Base-by-base conservation (phyloP, 2,113 vertebrate species). In the Semnornis frantzii region DNA sequence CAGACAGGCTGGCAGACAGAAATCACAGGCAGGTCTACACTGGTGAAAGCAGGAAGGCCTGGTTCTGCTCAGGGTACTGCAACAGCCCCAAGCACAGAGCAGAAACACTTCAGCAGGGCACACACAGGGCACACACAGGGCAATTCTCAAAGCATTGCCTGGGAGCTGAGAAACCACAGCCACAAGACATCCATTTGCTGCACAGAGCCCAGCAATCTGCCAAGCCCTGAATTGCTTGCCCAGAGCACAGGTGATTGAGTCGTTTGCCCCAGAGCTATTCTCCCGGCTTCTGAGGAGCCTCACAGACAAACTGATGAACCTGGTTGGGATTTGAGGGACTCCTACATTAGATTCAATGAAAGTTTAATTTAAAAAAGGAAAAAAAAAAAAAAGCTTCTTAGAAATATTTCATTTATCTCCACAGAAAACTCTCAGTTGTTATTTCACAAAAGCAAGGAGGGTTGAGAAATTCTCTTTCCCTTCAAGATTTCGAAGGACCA, bases 41-140 rank as follows among this genome's bases (percentile, higher is more conserved):
- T 5, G 30, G 27, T 11, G n/a, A 24, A 20, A 33, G 6, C 18
- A 77, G 34, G 28, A 9, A 15, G 30, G 12, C 39, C 64, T 81
- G 60, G 20, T 19, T 81, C 48, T 86, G 54, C 33, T 68, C 2
- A 1, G 9, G 19, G 12, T 30, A 42, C 46, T 0, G 2, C 2
- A 10, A 7, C 23, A 74, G 30, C 20, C 21, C 18, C 20, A 25
- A 12, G 30, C 8, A 25, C 39, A 78, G n/a, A 23, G 7, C 42
- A 90, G 69, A 80, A 74, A 31, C 0, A 1, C 2, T 19, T 48
- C 2, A 1, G 66, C 25, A 1, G 0, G 68, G 34, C 11, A 44
- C 0, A 1, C 25, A 54, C 25, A 1, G 0, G 68, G 34, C 11
- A 44, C 0, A 1, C 21, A 54, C 0, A 0, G 30, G 59, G 25